Base-by-base conservation (phyloP, 2,888 invertebrate genomes). In the Eretmocerus hayati region DNA sequence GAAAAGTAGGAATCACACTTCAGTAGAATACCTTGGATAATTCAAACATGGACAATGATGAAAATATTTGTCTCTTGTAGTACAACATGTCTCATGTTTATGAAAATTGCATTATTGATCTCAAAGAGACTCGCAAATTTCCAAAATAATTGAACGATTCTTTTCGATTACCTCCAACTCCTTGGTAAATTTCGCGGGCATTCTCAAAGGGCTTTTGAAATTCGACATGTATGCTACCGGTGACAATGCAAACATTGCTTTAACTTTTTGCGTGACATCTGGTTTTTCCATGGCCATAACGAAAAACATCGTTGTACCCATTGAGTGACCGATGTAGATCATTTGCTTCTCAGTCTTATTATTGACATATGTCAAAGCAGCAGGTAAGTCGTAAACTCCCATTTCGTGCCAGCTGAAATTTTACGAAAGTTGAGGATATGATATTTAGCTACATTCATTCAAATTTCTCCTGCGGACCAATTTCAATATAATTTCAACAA, bases 351-450 rank as follows among this genome's bases (percentile, higher is more conserved):
- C 9, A 22, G 52, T 16, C 3, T 74, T 71, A 1, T 81, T 81
- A 3, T 80, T 55, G 3, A 68, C 56, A 23, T 66, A 61, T 15
- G 42, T 31, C 20, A 68, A 59, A 44, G 59, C 83, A 0, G 91
- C 87, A 9, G 95, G 91, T 46, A 95, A 65, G 72, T 97, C 96
- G 62, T 86, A 81, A 31, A 82, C 70, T 1, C 86, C 91, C 75
- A 92, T 89, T 70, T 96, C 91, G 62, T 94, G 88, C 78, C 87
- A 95, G 59, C 90, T 90, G 62, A 77, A 31, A 9, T 26, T 21
- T 42, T 42, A 30, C 8, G 13, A 8, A 30, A 13, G n/a, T 30
- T 30, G 13, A 30, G 8, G 8, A 9, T 30, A 30, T 9, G 30
- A 30, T 8, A 30, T 8, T 30, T 9, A 9, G 8, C 30, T 30